Percentiles rank a stretch among this genome's conserved stretches.
phyloP scores from a whole-genome alignment of 2,797 vertebrate genomes.

The Myoxocephalus aenaeus region DNA sequence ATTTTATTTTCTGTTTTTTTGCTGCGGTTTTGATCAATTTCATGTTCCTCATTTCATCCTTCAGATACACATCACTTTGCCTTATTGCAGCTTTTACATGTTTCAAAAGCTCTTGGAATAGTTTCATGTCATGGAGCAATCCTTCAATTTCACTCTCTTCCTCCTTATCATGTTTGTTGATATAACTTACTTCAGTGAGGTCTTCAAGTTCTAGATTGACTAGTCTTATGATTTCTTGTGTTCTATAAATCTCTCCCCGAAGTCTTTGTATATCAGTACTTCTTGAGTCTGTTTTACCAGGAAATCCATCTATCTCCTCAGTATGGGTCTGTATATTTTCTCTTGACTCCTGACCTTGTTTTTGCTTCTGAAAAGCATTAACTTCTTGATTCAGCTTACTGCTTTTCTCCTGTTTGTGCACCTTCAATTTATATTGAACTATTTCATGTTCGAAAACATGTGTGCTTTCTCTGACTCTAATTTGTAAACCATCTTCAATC shows the following conservation, averaged over 20 bases:
- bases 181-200: slow-evolving; percentile 27
- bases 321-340: neutral
- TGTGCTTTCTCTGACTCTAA: slow-evolving; percentile 14
- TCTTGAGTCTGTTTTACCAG: slow-evolving; percentile 22
- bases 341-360: slow-evolving; percentile 14
- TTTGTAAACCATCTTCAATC: slow-evolving; percentile 13
- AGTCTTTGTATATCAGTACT: slow-evolving; percentile 50
- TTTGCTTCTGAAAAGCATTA: slow-evolving; percentile 31
- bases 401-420: slow-evolving; percentile 1
- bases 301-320: slow-evolving; percentile 34
- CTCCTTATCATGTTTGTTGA: slow-evolving; percentile 17
- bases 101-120: slow-evolving; percentile 64
- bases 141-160: slow-evolving; percentile 47
- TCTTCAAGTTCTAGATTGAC: slow-evolving; percentile 53
- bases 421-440: slow-evolving; percentile 3
- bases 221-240: slow-evolving; percentile 55
- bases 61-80: slow-evolving; percentile 27
- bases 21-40: slow-evolving; percentile 48
- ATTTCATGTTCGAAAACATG: slow-evolving; percentile 9
- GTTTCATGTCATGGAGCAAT: slow-evolving; percentile 54
- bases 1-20: slow-evolving; percentile 66
- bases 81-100: slow-evolving; percentile 37
- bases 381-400: slow-evolving; percentile 1
- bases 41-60: slow-evolving; percentile 49
- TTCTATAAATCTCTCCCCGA: slow-evolving; percentile 60